Base-by-base conservation (phyloP, 2,888 invertebrate genomes). In the Amphipoea oculea region DNA sequence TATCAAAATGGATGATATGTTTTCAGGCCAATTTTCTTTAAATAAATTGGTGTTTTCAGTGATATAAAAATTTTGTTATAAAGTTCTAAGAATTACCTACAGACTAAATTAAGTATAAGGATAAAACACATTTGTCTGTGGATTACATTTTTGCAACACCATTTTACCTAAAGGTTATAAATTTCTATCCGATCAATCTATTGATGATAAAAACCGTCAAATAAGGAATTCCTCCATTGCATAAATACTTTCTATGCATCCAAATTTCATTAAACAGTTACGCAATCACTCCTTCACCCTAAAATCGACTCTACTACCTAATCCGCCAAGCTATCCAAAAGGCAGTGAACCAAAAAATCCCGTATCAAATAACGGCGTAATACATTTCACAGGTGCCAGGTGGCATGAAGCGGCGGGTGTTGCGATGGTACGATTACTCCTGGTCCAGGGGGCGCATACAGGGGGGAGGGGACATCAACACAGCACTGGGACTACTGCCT, bases 401-500 rank as follows among this genome's bases (percentile, higher is more conserved):
- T 62, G 99, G 99, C 36, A 99, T 99, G 99, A 99, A 99, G 94
- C 97, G 99, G n/a, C 97, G 99, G 42, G 99, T 99, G 0, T 97
- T 99, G 57, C 97, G 99, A 12, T 99, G 99, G 99, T 99, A 99
- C 96, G 99, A 99, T 96, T 99, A 99, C 95, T 99, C 99, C 51
- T 99, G 99, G 99, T 99, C 99, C 5, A 97, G 99, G 81, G 99
- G 99, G 11, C 97, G 99, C 73, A 99, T 99, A 91, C 99, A 99
- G 94, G 99, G 99, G 4, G 99, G 99, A 1, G 99, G 99, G 14
- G 99, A 99, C 95, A 99, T 99, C 94, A 99, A 99, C 94, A 99
- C 99, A 1, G 99, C 99, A 3, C 97, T 99, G 75, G 99, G 99
- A 20, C 97, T 99, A 57, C 97, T 99, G 83, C 99, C 99, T 3